Conservation (phyloP, 2,797 vertebrate species). For the Poeciliopsis gracilis region DNA sequence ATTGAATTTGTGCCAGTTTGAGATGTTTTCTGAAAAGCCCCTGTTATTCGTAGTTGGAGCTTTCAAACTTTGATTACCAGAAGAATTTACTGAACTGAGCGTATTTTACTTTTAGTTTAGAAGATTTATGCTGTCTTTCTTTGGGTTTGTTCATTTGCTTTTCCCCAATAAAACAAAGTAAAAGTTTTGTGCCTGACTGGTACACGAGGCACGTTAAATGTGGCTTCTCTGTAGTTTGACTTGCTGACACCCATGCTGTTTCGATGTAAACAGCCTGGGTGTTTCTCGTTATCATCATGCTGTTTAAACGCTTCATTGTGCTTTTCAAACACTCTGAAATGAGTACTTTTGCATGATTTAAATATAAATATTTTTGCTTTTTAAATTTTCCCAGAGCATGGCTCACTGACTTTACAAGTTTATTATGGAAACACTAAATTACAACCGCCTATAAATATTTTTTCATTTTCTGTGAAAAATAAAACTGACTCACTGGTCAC, state of each 20-base stretch:
- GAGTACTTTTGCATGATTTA: not conserved
- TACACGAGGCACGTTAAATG: not conserved
- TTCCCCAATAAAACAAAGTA: not conserved
- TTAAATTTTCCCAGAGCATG: not conserved
- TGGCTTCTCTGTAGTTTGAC: not conserved
- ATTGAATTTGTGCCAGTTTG: not conserved
- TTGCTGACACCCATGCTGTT: too few species aligned
- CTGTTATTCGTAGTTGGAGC: not conserved
- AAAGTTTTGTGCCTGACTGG: not conserved
- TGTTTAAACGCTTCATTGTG: not conserved
- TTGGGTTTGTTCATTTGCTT: not conserved
- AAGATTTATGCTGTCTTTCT: not conserved
- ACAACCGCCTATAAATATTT: slow-evolving; percentile 28
- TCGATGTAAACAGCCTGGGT: not conserved
- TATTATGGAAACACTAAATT: slow-evolving; percentile 30
- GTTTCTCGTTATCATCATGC: not conserved
- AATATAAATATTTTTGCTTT: not conserved
- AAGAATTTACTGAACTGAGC: not conserved
- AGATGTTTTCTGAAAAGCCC: not conserved
- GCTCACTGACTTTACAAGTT: slow-evolving; percentile 20
- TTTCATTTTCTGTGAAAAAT: slow-evolving; percentile 40
- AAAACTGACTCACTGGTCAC: slow-evolving; percentile 18
- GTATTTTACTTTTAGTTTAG: not conserved
- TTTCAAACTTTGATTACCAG: not conserved
- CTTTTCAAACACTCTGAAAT: slow-evolving; percentile 5